Conservation (phyloP, 2,113 vertebrate genomes). For the Cyanoramphus novaezelandiae region DNA sequence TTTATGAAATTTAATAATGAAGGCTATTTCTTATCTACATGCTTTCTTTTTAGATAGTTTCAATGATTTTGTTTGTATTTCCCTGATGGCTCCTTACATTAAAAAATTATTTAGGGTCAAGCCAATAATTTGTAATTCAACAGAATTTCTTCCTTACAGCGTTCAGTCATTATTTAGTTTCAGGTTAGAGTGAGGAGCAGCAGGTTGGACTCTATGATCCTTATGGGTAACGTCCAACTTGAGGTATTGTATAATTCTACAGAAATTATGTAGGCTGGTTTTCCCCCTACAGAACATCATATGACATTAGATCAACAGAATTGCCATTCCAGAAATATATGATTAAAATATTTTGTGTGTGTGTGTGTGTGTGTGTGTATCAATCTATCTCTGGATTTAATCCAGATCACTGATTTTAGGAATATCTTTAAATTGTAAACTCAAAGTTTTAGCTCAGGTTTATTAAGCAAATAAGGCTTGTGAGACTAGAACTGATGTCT, state of each 20-base stretch:
- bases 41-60: not conserved
- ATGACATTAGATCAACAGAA: not conserved
- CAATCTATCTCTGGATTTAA: not conserved
- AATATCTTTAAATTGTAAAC: not conserved
- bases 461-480: not conserved
- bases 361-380: not conserved
- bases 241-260: not conserved
- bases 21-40: not conserved
- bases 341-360: not conserved
- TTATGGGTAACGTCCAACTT: not conserved
- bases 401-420: not conserved
- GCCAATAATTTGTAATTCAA: not conserved
- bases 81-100: not conserved
- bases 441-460: not conserved
- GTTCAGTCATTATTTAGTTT: not conserved
- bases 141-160: not conserved
- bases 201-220: not conserved
- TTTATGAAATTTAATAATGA: fast-evolving
- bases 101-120: not conserved
- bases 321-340: not conserved
- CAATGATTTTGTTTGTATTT: not conserved
- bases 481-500: not conserved
- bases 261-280: not conserved
- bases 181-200: not conserved
- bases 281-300: not conserved